A percentile compares a stretch with the other conserved stretches of the same genome.
Conservation (phyloP, 2,888 invertebrate genomes). For the Diarsia mendica region DNA sequence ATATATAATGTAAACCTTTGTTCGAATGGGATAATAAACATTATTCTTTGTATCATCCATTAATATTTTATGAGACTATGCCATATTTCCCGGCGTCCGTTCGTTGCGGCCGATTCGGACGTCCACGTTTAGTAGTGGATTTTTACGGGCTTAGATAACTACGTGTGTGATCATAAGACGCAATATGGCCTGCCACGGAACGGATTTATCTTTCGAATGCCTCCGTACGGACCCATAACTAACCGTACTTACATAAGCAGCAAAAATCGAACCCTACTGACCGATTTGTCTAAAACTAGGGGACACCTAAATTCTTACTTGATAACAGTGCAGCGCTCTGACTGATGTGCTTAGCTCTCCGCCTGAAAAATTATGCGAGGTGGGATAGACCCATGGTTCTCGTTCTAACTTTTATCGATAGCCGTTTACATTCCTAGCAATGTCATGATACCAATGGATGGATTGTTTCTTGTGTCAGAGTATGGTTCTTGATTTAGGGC, state of each 20-base stretch:
- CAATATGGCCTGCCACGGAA: neutral
- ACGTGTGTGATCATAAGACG: slow-evolving; percentile 7
- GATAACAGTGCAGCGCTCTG: neutral
- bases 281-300: neutral
- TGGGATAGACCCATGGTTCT: too few species aligned
- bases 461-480: too few species aligned
- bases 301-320: neutral
- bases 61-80: slow-evolving; percentile 10
- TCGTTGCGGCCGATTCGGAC: neutral
- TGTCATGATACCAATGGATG: neutral
- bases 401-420: neutral
- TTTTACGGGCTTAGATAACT: slow-evolving; percentile 23
- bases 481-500: neutral
- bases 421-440: neutral
- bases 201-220: slow-evolving; percentile 17
- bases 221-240: slow-evolving; percentile 20
- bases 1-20: neutral
- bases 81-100: neutral
- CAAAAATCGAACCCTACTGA: slow-evolving; percentile 3
- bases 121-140: neutral
- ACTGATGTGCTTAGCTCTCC: too few species aligned
- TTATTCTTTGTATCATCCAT: slow-evolving; percentile 5
- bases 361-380: too few species aligned
- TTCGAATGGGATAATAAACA: slow-evolving; percentile 23
- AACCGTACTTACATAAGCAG: neutral